A percentile compares a stretch with the other conserved stretches of the same genome.
phyloP scores from a whole-genome alignment of 1,140 invertebrate species.

The Panagrolaimus sp. region DNA sequence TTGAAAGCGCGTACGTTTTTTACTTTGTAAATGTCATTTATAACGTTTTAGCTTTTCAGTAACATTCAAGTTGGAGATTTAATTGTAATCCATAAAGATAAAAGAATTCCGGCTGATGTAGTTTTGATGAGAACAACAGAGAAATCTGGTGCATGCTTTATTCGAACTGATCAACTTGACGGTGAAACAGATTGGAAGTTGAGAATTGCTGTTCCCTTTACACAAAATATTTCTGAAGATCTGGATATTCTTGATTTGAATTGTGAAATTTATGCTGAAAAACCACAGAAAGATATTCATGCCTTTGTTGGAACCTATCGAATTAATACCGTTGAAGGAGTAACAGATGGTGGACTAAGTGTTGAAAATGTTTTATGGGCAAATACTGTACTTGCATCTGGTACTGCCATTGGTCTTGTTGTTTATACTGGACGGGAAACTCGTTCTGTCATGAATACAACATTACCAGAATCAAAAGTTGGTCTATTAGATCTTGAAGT shows the following conservation, averaged over 20 bases:
- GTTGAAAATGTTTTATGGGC: constrained; percentile 98
- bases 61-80: constrained; percentile 55
- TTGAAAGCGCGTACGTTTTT: constrained; percentile 60
- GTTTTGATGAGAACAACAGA: constrained; percentile 88
- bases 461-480: constrained; percentile 83
- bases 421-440: constrained; percentile 96
- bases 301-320: constrained; percentile 82
- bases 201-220: constrained; percentile 80
- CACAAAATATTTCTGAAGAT: constrained; percentile 79
- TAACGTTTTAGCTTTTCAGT: constrained; percentile 60
- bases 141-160: constrained; percentile 85
- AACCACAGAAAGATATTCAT: constrained; percentile 94
- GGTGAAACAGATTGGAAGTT: constrained; percentile 99
- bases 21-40: constrained; percentile 58
- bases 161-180: constrained; percentile 96
- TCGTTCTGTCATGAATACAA: constrained; percentile 95
- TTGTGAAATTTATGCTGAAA: constrained; percentile 86
- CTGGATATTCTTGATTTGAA: constrained; percentile 77
- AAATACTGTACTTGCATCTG: constrained; percentile 93
- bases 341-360: constrained; percentile 72
- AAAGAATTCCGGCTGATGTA: constrained; percentile 92
- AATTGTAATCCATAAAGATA: constrained; percentile 65
- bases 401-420: constrained; percentile 81
- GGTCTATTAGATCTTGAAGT: constrained; percentile 82
- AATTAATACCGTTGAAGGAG: constrained; percentile 59